Evolutionary conservation across 2,888 invertebrate species (phyloP), one percentile per base, ranked within the genome.

Genomic region (Rhamphomyia laevipes): DNA sequence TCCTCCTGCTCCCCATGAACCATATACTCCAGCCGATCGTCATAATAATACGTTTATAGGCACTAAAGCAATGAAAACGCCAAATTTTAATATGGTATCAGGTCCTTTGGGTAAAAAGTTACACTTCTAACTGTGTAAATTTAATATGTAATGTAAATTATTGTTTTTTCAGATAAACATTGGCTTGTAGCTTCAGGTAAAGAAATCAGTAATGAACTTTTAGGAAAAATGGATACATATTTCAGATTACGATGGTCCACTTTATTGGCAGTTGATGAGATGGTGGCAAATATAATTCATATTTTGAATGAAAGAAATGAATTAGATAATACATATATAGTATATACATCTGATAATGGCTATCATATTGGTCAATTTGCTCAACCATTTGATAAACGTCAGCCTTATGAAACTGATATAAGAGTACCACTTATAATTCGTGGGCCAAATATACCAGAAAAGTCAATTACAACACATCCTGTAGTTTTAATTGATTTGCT

Each of bases 321-420:
- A 2, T 61, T 89, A 6, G 72, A 85, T 1, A 76, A 87, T 56
- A 93, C 93, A 0, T 91, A 84, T 59, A 63, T 93, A 0, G 78
- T 93, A 46, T 89, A 81, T 59, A 85, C 90, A 0, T 92, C 92
- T 0, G 93, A 94, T 63, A 90, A 93, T 70, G 93, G 93, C 18
- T 94, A 83, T 68, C 93, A 94, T 70, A 73, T 93, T 57, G 91
- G 92, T 12, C 92, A 93, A 72, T 92, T 90, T 69, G 81, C 86
- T 3, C 80, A 89, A 71, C 85, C 90, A 0, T 82, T 81, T 71
- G 93, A 94, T 68, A 94, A 94, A 63, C 74, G 93, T 2, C 90
- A 91, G 60, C 86, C 88, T 0, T 94, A 94, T 67, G 91, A 94
- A 64, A 83, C 88, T 0, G 94, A 94, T 62, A 82, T 92, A 41